Conservation (phyloP, 2,888 invertebrate genomes). For the Bhutanitis thaidina region DNA sequence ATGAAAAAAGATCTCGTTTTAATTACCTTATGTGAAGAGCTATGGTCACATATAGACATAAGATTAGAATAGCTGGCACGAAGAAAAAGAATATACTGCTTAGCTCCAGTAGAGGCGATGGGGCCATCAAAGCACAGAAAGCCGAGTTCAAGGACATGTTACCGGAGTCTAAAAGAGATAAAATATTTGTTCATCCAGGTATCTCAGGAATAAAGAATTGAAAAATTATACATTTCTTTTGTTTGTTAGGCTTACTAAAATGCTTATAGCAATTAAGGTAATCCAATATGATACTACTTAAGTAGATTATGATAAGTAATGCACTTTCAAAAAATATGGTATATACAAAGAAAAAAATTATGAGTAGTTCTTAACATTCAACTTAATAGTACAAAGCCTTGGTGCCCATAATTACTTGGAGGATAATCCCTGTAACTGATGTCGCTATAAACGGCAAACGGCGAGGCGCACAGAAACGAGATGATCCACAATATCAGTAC, state of each 20-base stretch:
- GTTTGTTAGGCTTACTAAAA: too few relatives aligned
- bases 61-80: constrained; percentile 84
- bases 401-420: constrained; percentile 74
- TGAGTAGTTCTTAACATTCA: too few relatives aligned
- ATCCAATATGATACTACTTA: too few relatives aligned
- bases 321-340: too few relatives aligned
- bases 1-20: not conserved
- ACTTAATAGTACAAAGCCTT: too few relatives aligned
- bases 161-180: constrained; percentile 54
- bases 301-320: too few relatives aligned
- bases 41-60: constrained; percentile 89
- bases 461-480: constrained; percentile 86
- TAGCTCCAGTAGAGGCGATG: constrained; percentile 87
- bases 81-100: constrained; percentile 92
- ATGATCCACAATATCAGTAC: constrained; percentile 89
- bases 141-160: constrained; percentile 85
- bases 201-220: too few relatives aligned
- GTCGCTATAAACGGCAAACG: constrained; percentile 86
- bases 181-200: too few relatives aligned
- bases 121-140: constrained; percentile 86
- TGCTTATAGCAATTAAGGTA: too few relatives aligned
- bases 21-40: constrained; percentile 82
- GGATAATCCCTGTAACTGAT: constrained; percentile 88
- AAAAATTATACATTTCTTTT: too few relatives aligned
- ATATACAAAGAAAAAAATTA: too few relatives aligned